Evolutionary conservation across 2,113 vertebrate species (phyloP).

Genomic region (Solea solea): DNA sequence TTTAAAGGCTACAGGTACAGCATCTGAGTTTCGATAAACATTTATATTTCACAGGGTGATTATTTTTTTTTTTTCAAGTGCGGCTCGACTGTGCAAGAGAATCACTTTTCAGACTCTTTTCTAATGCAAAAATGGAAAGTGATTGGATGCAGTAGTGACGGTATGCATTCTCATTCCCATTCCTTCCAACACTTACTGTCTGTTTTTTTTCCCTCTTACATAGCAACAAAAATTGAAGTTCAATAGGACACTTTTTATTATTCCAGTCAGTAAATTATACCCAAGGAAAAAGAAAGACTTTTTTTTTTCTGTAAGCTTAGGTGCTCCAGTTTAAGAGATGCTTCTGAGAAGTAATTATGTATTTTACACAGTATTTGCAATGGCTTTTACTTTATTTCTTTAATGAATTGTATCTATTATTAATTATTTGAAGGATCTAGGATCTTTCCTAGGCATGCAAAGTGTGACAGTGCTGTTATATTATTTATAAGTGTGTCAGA

Average conservation of each 20-base stretch:
- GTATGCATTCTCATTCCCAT: conserved; percentile 10
- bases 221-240: not conserved
- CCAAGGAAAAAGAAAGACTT: not conserved
- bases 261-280: not conserved
- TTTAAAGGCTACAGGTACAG: conserved; percentile 56
- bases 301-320: not conserved
- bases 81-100: conserved; percentile 16
- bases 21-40: not conserved
- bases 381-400: conserved; percentile 1
- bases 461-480: conserved; percentile 15
- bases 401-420: conserved; percentile 23
- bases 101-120: conserved; percentile 32
- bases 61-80: conserved; percentile 19
- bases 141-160: conserved; percentile 22
- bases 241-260: not conserved
- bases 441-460: not conserved
- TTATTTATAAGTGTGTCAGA: conserved; percentile 35
- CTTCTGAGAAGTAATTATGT: not conserved
- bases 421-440: conserved; percentile 16
- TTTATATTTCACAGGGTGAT: conserved; percentile 18
- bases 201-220: not conserved
- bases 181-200: not conserved
- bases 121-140: conserved; percentile 26
- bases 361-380: not conserved
- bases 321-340: not conserved